A percentile compares a stretch with the other conserved stretches of the same genome.
phyloP scores from a whole-genome alignment of 2,113 vertebrate genomes.

The Numenius arquata region DNA sequence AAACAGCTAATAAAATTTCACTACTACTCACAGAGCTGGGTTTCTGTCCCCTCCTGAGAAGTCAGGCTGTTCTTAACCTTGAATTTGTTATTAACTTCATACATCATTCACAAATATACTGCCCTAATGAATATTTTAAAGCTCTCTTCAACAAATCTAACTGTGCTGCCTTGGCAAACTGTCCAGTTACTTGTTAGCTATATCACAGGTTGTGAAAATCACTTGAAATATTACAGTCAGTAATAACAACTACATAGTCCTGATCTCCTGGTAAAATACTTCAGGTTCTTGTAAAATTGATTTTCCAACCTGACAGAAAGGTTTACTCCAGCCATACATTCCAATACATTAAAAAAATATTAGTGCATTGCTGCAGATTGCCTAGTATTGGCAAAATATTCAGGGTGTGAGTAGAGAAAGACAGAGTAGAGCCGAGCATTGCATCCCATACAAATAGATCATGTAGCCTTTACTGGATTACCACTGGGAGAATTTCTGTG shows the following conservation, averaged over 20 bases:
- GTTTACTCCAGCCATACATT: not conserved
- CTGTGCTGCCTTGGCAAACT: not conserved
- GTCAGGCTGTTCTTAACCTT: conserved; percentile 8
- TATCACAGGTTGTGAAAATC: conserved; percentile 8
- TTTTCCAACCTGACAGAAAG: not conserved
- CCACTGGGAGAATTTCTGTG: not conserved
- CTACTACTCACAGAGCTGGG: not conserved
- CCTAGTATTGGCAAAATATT: not conserved
- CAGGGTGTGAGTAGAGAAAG: not conserved
- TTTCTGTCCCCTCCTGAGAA: not conserved
- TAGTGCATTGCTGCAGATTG: not conserved
- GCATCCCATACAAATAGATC: not conserved
- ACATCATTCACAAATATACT: conserved; percentile 26
- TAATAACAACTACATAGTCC: not conserved
- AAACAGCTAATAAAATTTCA: not conserved
- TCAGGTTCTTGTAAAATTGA: not conserved
- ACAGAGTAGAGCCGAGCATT: not conserved
- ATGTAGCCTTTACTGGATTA: not conserved
- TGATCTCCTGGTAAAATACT: not conserved
- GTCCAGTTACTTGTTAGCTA: not conserved
- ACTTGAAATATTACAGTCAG: not conserved
- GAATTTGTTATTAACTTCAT: conserved; percentile 18
- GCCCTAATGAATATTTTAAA: conserved; percentile 54
- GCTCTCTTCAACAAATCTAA: not conserved
- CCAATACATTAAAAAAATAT: not conserved